phyloP scores from a whole-genome alignment of 1,140 invertebrate species.

The Prorops nasuta region DNA sequence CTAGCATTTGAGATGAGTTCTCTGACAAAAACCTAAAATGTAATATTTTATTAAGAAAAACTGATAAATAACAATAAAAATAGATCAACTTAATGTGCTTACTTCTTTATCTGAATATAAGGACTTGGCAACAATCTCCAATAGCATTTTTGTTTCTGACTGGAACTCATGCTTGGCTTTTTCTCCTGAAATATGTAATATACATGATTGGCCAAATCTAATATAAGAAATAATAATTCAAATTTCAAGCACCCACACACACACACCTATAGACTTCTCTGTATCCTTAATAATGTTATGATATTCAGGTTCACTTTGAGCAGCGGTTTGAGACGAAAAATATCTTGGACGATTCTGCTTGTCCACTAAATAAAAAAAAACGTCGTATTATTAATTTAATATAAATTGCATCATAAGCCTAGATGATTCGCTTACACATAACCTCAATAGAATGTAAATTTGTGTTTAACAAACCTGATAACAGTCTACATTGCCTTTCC shows the following conservation, averaged over 20 bases:
- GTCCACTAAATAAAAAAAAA: no score
- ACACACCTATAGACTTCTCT: slow-evolving; percentile 61
- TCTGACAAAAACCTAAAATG: slow-evolving; percentile 82
- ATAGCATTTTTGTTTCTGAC: slow-evolving; percentile 91
- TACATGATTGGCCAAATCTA: not conserved
- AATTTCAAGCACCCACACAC: not conserved
- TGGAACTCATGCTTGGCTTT: slow-evolving; percentile 80
- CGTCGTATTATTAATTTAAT: no score
- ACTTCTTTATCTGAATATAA: slow-evolving; percentile 98
- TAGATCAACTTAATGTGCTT: slow-evolving; percentile 22
- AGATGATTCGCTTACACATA: no score
- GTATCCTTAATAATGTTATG: slow-evolving; percentile 58
- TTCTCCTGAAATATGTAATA: slow-evolving; percentile 44
- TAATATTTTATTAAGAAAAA: slow-evolving; percentile 3
- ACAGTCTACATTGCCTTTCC: slow-evolving; percentile 13
- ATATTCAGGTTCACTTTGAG: slow-evolving; percentile 38
- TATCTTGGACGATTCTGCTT: no score
- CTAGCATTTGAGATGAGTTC: slow-evolving; percentile 96
- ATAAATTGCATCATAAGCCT: no score
- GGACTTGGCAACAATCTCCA: slow-evolving; percentile 96
- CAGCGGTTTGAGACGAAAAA: slow-evolving; percentile 40
- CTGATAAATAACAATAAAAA: not conserved
- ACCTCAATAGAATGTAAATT: no score
- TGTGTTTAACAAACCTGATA: slow-evolving; percentile 21
- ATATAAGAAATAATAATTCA: not conserved